Evolutionary conservation across 2,797 vertebrate species (phyloP).

Genomic region (Lemur catta): DNA sequence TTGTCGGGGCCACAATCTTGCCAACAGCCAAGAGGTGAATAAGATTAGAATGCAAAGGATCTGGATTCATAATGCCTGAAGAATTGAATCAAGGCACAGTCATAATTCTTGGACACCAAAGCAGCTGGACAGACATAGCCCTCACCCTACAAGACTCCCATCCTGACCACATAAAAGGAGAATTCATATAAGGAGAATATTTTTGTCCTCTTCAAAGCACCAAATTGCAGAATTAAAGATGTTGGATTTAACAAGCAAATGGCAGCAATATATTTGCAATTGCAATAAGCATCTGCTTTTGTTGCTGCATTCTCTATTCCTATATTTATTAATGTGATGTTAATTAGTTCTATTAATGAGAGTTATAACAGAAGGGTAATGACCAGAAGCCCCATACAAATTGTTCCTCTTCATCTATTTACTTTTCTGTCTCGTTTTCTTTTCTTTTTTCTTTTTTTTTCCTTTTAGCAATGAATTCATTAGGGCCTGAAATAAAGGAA

Average conservation of each 20-base stretch:
- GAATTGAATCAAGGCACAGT: neutral
- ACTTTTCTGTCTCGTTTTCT: neutral
- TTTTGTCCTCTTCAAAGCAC: neutral
- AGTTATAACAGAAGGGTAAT: constrained; percentile 65
- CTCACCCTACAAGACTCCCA: neutral
- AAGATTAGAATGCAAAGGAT: neutral
- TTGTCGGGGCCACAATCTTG: neutral
- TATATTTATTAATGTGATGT: constrained; percentile 63
- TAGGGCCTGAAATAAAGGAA: constrained; percentile 60
- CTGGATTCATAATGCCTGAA: neutral
- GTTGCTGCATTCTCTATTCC: neutral
- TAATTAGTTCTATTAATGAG: constrained; percentile 77
- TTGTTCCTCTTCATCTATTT: constrained; percentile 41
- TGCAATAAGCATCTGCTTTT: constrained; percentile 9
- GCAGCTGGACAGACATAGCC: neutral
- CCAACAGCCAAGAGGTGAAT: neutral
- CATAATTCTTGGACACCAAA: neutral
- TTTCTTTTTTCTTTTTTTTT: neutral
- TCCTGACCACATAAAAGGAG: neutral
- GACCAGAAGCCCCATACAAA: constrained; percentile 53
- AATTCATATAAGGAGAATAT: neutral
- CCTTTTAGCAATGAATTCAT: constrained; percentile 75
- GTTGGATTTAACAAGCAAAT: neutral
- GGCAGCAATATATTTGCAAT: neutral
- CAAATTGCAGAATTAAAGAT: neutral